Percentiles rank a stretch among this genome's conserved stretches.
phyloP scores from a whole-genome alignment of 2,797 vertebrate species.

The Myotis planiceps region DNA sequence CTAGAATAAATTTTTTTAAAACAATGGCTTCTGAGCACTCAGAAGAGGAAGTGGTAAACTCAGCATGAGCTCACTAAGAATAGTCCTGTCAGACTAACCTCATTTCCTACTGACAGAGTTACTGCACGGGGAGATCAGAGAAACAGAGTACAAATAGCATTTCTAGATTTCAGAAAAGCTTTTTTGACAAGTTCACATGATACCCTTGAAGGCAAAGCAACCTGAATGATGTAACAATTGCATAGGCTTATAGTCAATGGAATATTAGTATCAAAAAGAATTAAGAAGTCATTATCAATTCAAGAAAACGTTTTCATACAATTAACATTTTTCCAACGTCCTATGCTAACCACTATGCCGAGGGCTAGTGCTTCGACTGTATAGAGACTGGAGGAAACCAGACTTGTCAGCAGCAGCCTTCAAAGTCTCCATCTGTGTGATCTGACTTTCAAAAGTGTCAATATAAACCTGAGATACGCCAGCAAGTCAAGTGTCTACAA shows the following conservation, averaged over 20 bases:
- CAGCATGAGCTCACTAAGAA: slow-evolving; percentile 50
- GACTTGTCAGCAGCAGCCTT: background rate
- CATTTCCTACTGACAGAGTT: slow-evolving; percentile 59
- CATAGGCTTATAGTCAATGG: background rate
- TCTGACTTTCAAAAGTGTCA: background rate
- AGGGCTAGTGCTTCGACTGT: background rate
- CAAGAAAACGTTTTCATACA: background rate
- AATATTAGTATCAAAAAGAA: background rate
- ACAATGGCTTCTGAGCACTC: slow-evolving; percentile 59
- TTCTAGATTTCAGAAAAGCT: slow-evolving; percentile 46
- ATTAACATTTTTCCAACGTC: background rate
- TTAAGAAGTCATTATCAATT: background rate
- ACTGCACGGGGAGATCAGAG: slow-evolving; percentile 39
- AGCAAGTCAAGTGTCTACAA: background rate
- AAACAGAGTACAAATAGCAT: slow-evolving; percentile 35
- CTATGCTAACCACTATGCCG: background rate
- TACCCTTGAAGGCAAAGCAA: background rate
- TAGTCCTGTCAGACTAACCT: slow-evolving; percentile 61
- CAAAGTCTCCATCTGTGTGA: background rate
- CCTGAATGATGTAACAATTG: background rate
- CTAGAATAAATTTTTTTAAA: slow-evolving; percentile 46
- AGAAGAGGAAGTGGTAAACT: slow-evolving; percentile 58
- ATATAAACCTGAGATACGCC: background rate
- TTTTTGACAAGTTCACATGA: slow-evolving; percentile 48
- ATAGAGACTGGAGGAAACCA: background rate